These are phyloP conservation scores for Etia nguti DNA, from an alignment of 2,113 vertebrate genomes.

Conservation along the genomic window DNA sequence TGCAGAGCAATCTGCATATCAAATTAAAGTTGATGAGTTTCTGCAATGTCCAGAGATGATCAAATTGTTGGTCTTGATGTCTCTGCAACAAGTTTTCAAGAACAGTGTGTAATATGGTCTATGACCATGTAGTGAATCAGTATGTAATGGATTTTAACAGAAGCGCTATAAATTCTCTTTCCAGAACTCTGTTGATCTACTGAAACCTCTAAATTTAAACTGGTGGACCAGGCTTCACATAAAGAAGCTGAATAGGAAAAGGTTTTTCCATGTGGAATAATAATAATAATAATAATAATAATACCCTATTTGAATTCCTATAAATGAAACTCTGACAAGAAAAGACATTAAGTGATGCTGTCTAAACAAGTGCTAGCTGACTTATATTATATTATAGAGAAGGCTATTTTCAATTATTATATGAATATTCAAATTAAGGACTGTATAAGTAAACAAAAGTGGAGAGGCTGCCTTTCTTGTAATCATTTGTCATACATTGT, in stretches of 20 bases:
- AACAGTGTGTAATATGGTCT: neutral
- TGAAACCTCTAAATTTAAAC: neutral
- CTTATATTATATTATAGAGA: neutral
- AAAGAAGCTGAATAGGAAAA: neutral
- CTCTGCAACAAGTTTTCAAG: neutral
- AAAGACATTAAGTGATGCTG: neutral
- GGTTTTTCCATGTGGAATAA: neutral
- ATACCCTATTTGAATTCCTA: neutral
- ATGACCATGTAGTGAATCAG: neutral
- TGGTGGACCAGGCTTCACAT: fast-evolving
- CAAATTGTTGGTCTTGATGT: neutral
- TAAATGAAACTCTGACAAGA: neutral
- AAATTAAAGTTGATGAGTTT: neutral
- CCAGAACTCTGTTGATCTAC: neutral
- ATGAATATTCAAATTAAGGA: neutral
- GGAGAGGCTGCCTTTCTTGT: neutral
- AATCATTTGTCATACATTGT: neutral
- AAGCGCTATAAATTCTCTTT: neutral
- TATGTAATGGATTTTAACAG: neutral
- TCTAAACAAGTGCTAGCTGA: neutral
- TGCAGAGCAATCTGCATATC: neutral
- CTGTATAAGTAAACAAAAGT: neutral
- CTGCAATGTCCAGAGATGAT: neutral
- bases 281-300: neutral
- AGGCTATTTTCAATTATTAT: neutral